These are phyloP conservation scores for Erpetoichthys calabaricus DNA, from an alignment of 2,797 vertebrate species.

Conservation along the genomic window DNA sequence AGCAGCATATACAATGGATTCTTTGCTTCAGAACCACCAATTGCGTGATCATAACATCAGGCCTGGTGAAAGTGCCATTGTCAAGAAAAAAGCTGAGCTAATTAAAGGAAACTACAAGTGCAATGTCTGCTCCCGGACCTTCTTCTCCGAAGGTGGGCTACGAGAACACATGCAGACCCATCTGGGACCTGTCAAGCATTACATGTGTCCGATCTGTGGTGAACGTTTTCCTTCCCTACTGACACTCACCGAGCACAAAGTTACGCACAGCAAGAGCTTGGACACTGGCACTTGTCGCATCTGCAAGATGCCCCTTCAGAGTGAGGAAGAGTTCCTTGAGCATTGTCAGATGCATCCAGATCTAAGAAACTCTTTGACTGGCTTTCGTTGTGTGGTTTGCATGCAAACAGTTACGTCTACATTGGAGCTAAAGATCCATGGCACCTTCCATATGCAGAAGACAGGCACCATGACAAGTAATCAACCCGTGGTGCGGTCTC, in stretches of 20 bases:
- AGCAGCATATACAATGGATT: slow-evolving; percentile 96
- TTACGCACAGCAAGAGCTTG: slow-evolving; percentile 96
- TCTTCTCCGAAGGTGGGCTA: slow-evolving; percentile 93
- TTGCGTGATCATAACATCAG: slow-evolving; percentile 95
- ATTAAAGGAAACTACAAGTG: slow-evolving; percentile 98
- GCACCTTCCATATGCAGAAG: slow-evolving; percentile 99
- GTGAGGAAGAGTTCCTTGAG: slow-evolving; percentile 96
- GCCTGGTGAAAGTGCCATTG: slow-evolving; percentile 85
- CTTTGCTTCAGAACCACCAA: slow-evolving; percentile 91
- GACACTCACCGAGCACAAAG: slow-evolving; percentile 96
- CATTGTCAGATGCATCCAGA: slow-evolving; percentile 98
- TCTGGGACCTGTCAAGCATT: slow-evolving; percentile 96
- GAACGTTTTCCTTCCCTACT: slow-evolving; percentile 95
- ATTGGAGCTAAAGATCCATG: slow-evolving; percentile 95
- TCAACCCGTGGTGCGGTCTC: slow-evolving; percentile 51
- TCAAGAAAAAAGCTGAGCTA: slow-evolving; percentile 90
- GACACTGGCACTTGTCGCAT: slow-evolving; percentile 97
- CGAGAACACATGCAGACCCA: slow-evolving; percentile 98
- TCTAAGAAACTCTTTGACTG: slow-evolving; percentile 91
- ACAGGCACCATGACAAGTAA: slow-evolving; percentile 63
- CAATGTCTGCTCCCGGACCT: slow-evolving; percentile 93
- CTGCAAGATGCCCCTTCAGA: slow-evolving; percentile 93
- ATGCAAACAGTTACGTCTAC: slow-evolving; percentile 99
- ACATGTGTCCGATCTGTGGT: slow-evolving; percentile 97
- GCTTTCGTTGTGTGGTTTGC: slow-evolving; percentile 96